Evolutionary conservation across 1,140 invertebrate species (phyloP), one percentile per base, ranked within the genome.

Genomic region (Andricus grossulariae): DNA sequence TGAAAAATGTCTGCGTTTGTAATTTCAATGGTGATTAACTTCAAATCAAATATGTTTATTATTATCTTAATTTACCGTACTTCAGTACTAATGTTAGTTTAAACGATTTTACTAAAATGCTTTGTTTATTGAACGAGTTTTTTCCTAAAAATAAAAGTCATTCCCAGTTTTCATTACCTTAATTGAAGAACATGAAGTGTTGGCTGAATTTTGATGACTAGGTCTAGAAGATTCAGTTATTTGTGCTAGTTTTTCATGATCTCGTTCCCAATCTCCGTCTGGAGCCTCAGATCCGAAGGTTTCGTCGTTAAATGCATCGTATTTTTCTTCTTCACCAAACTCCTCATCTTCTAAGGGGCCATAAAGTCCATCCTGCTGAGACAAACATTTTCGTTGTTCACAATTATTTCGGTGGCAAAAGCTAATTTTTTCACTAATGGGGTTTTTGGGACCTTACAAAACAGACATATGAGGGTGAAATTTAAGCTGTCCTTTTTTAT

Each of bases 241-340:
- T 87, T 94, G 92, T 3, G 94, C 93, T 85, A 94, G 91, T 83
- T 95, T 93, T 80, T 95, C 93, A 89, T 95, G 94, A 80, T 94
- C 92, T 80, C 94, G 92, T 88, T 96, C 95, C 95, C 95, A 96
- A 88, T 96, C 95, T 10, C 85, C 87, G 15, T 82, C 80, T 78
- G 93, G 88, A 87, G 93, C 93, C 80, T 95, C 94, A 70, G 94
- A 93, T 52, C 96, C 96, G 92, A 98, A 97, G 2, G 97, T 98
- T 90, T 97, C 96, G 92, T 97, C 96, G 87, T 98, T 98, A 75
- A 97, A 93, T 1, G 96, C 95, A 93, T 97, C 96, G 91, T 97
- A 97, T 83, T 97, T 96, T 79, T 96, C 96, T 84, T 97, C 96
- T 52, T 96, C 95, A 76, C 93, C 94, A 74, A 93, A 91, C 52